Base-by-base conservation (phyloP, 2,113 vertebrate genomes). In the Perognathus longimembris region DNA sequence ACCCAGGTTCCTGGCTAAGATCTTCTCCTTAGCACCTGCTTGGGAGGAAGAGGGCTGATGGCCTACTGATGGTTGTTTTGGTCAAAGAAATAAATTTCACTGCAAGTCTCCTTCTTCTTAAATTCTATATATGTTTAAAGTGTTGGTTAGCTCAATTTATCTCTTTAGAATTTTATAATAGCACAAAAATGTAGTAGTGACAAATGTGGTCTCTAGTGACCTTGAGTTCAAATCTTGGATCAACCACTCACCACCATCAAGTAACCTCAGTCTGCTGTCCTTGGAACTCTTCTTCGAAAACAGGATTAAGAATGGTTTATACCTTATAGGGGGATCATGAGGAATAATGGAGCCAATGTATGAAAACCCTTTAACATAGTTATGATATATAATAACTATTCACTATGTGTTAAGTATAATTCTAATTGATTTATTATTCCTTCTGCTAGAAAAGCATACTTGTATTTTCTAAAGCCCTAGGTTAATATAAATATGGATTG, bases 341-440 rank as follows among this genome's bases (percentile, higher is more conserved):
- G 15, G 36, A 83, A 34, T 66, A 64, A 32, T 38, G 75, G 54
- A 73, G 76, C 18, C 32, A 42, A 34, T 21, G 21, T 22, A 24
- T 84, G 61, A 75, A 32, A 73, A 50, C 32, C 50, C 5, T 54
- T 36, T n/a, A 77, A 22, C 20, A 8, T 12, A 57, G 6, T 73
- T 50, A 24, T 87, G 66, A 22, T 45, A 38, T n/a, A 66, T 38
- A 86, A 15, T 93, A 54, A 34, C 24, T 75, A 76, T 81, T 87
- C 26, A 50, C 14, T 84, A 92, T 78, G n/a, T 79, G 59, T 30
- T 66, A 85, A 38, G n/a, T 88, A 1, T 90, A 73, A 73, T 59
- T 95, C 45, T 21, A 30, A 71, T 88, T 90, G 70, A 88, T 85
- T 92, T 96, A 67, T 93, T 96, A 50, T 4, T 85, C 38, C 11